Base-by-base conservation (phyloP, 1,140 invertebrate species). In the Orussus abietinus region DNA sequence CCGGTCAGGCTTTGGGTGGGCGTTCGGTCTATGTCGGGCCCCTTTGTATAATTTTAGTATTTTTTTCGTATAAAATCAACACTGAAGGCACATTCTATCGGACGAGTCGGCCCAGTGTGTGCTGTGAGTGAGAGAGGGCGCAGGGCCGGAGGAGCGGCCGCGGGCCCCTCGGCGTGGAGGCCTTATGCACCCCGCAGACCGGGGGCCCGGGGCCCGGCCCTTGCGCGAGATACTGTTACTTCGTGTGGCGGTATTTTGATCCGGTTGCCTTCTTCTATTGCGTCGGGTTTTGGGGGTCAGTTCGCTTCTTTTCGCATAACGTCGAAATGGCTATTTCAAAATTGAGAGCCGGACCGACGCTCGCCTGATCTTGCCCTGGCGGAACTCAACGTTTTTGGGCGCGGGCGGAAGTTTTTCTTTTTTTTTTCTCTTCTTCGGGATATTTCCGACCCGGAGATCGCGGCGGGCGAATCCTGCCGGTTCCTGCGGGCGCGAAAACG, bases 11-110 rank as follows among this genome's bases (percentile, higher is more conserved):
- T 80, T 80, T 77, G 78, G 78, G 77, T 79, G 77, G 78, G 80
- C 79, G 67, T 76, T 74, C 77, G 80, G 79, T 80, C 84, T 86
- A 86, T 88, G 83, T 82, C 83, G 84, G 84, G 84, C 84, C 85
- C 80, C 75, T 80, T 79, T 77, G 80, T 81, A 80, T 78, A 77
- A 79, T 81, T 81, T 73, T 73, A 73, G 70, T 74, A 66, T 79
- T 77, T 78, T 78, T 82, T 82, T 84, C 79, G 81, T 85, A 85
- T 83, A 86, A 86, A 82, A 82, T 81, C 79, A 82, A 85, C 81
- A 84, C 82, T 82, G 84, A 87, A 87, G 84, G 84, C 84, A 86
- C 84, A 86, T 86, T 82, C 84, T 84, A 84, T 85, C 85, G 84
- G 85, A 86, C 84, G 84, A 85, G 82, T 80, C 84, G 84, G 84